A percentile compares a stretch with the other conserved stretches of the same genome.
These are phyloP conservation scores for Gorsachius magnificus DNA, from an alignment of 2,797 vertebrate species.

Conservation along the genomic window DNA sequence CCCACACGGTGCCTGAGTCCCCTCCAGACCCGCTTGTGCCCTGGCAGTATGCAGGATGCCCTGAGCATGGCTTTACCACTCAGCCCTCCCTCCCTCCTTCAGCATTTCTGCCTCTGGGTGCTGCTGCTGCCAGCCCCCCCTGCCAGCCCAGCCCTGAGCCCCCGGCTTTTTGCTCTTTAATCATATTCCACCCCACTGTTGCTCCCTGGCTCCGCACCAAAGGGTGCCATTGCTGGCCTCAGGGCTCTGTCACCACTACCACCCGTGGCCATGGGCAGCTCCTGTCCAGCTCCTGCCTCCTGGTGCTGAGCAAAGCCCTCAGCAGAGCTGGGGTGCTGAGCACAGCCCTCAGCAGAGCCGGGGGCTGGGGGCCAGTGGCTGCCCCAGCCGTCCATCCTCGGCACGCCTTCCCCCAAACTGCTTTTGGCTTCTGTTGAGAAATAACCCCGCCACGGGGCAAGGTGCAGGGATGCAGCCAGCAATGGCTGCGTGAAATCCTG, in stretches of 20 bases:
- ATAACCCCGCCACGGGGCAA: rapidly evolving
- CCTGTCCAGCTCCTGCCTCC: rapidly evolving
- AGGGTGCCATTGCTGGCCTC: neutral
- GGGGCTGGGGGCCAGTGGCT: too few species aligned
- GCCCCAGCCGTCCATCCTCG: neutral
- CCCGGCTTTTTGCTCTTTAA: neutral
- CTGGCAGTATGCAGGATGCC: neutral
- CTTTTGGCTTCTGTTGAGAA: neutral
- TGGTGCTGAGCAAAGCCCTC: rapidly evolving
- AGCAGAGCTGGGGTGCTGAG: rapidly evolving
- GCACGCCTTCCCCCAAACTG: rapidly evolving
- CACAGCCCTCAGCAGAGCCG: neutral
- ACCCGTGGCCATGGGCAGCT: neutral
- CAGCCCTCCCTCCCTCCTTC: neutral
- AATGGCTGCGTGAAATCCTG: neutral
- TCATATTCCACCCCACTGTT: neutral
- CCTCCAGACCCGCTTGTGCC: neutral
- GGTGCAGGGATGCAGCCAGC: neutral
- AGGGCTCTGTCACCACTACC: neutral
- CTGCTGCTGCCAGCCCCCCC: neutral
- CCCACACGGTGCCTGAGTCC: rapidly evolving
- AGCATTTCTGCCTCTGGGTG: neutral
- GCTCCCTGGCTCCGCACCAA: neutral
- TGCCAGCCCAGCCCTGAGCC: neutral
- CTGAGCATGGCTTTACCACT: neutral